Conservation (phyloP, 2,113 vertebrate species). For the Phyllopteryx taeniolatus region DNA sequence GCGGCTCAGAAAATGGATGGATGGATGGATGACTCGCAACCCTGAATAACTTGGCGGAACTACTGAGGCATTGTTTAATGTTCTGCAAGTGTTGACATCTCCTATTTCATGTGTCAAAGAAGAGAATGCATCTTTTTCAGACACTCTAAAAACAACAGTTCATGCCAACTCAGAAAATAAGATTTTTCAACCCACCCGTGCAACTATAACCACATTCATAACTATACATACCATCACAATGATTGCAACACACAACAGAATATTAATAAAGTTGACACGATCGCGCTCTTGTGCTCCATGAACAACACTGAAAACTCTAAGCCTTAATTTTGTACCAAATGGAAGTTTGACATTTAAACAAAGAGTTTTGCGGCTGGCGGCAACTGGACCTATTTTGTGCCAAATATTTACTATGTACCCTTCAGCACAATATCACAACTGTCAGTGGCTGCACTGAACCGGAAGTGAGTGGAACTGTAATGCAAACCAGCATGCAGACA, state of each 20-base stretch:
- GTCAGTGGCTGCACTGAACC: neutral
- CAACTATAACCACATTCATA: neutral
- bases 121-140: neutral
- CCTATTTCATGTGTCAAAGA: neutral
- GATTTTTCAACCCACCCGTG: too few relatives aligned
- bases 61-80: neutral
- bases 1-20: too few relatives aligned
- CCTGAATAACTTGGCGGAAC: neutral
- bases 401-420: slow-evolving; percentile 1
- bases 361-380: neutral
- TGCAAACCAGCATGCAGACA: neutral
- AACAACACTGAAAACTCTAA: neutral
- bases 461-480: slow-evolving; percentile 4
- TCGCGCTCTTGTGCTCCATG: neutral
- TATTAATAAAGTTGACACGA: neutral
- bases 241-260: neutral
- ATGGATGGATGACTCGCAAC: too few relatives aligned
- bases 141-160: neutral
- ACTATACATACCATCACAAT: neutral
- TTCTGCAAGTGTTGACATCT: neutral
- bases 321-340: neutral
- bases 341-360: slow-evolving; percentile 4
- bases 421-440: slow-evolving; percentile 9
- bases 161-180: neutral
- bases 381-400: slow-evolving; percentile 5